Evolutionary conservation across 2,888 invertebrate genomes (phyloP).

Genomic region (Agonum fuliginosum): DNA sequence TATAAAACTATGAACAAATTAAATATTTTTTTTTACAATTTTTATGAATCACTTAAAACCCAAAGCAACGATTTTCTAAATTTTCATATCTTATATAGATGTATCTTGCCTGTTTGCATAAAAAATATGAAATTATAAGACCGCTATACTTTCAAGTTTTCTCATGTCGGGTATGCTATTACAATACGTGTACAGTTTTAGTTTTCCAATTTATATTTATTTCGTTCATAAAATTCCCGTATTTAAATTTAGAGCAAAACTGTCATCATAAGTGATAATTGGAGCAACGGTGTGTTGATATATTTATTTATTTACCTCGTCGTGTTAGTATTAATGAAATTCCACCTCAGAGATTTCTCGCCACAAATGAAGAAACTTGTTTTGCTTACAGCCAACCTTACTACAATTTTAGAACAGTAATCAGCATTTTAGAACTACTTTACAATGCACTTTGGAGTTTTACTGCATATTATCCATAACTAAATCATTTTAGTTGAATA

Average conservation of each 20-base stretch:
- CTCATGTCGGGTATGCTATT: too few relatives aligned
- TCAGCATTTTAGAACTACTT: constrained; percentile 37
- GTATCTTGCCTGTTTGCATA: too few relatives aligned
- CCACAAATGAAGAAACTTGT: constrained; percentile 42
- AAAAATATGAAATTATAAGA: too few relatives aligned
- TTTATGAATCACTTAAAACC: too few relatives aligned
- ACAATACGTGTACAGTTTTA: not conserved
- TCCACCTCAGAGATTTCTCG: not conserved
- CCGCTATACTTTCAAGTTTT: too few relatives aligned
- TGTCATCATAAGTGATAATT: constrained; percentile 29
- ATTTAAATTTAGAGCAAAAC: constrained; percentile 1
- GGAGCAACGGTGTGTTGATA: constrained; percentile 7
- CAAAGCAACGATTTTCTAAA: too few relatives aligned
- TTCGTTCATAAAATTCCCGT: not conserved
- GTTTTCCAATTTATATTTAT: not conserved
- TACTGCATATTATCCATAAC: constrained; percentile 42
- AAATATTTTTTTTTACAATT: too few relatives aligned
- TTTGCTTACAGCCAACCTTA: constrained; percentile 4
- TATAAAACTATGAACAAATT: too few relatives aligned
- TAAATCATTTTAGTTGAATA: constrained; percentile 50
- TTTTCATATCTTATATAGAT: too few relatives aligned
- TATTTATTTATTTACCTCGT: constrained; percentile 27
- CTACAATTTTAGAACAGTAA: constrained; percentile 40
- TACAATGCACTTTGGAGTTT: constrained; percentile 43
- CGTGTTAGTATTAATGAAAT: constrained; percentile 14